Percentiles rank a stretch among this genome's conserved stretches.
Evolutionary conservation across 2,113 vertebrate genomes (phyloP).

Genomic region (Phyllostomus discolor): DNA sequence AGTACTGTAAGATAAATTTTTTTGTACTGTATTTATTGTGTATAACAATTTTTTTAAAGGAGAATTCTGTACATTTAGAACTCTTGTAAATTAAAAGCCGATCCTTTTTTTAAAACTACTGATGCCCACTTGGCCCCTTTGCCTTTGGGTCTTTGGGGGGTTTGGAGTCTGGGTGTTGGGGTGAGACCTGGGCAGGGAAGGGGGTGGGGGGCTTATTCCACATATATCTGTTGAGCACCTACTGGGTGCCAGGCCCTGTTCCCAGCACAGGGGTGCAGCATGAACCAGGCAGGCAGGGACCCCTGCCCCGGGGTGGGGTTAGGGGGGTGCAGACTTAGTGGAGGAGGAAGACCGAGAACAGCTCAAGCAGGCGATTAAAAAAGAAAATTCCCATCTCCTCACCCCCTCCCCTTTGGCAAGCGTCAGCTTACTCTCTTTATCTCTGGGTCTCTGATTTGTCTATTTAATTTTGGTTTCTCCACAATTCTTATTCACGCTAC

Average conservation of each 20-base stretch:
- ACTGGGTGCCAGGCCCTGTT: no score
- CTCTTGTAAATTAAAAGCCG: conserved; percentile 96
- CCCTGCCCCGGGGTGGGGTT: rapidly evolving
- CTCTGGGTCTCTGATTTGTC: no score
- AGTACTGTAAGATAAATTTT: conserved; percentile 96
- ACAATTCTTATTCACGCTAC: background rate
- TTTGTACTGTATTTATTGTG: conserved; percentile 99
- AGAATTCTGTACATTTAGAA: conserved; percentile 96
- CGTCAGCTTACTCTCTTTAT: background rate
- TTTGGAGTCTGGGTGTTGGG: background rate
- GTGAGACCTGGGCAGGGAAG: rapidly evolving
- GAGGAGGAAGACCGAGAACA: background rate
- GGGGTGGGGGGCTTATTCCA: background rate
- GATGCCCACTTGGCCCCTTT: background rate
- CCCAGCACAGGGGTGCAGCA: background rate
- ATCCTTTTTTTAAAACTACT: conserved; percentile 90
- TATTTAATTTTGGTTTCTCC: no score
- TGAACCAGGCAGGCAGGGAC: background rate
- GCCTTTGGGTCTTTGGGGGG: background rate
- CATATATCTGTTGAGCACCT: background rate
- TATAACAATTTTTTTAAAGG: conserved; percentile 96
- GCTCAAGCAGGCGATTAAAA: background rate
- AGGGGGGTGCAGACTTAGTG: rapidly evolving
- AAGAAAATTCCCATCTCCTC: background rate
- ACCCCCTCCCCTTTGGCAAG: no score